Evolutionary conservation across 1,140 invertebrate species (phyloP).

Genomic region (Brachionus plicatilis): DNA sequence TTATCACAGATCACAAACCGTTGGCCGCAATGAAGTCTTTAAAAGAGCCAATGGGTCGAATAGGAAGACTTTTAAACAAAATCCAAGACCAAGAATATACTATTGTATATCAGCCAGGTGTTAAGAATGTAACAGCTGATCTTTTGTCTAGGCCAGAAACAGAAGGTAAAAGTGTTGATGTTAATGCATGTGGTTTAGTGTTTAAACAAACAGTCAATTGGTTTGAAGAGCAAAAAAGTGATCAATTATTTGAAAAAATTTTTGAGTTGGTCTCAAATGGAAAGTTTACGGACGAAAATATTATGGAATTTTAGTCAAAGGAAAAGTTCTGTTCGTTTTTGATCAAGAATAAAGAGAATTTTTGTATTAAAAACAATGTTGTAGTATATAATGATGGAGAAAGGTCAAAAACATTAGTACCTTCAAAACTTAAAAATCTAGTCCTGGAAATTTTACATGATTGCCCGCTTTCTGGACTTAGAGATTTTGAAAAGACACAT

Average conservation of each 20-base stretch:
- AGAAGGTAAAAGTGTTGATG: neutral
- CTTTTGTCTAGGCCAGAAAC: neutral
- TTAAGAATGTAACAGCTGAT: constrained; percentile 38
- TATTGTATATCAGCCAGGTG: constrained; percentile 36
- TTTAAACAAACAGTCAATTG: neutral
- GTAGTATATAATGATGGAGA: neutral
- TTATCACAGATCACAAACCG: constrained; percentile 50
- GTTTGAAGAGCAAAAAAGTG: neutral
- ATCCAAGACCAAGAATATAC: constrained; percentile 31
- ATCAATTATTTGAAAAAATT: neutral
- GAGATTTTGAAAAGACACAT: constrained; percentile 2
- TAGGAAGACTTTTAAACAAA: neutral
- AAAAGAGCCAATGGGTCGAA: constrained; percentile 41
- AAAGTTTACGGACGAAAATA: neutral
- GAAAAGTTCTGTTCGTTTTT: neutral
- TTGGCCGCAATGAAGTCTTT: constrained; percentile 48
- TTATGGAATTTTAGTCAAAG: neutral
- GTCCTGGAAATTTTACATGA: constrained; percentile 2
- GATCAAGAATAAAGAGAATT: no score
- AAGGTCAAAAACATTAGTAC: neutral
- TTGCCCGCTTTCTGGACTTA: neutral
- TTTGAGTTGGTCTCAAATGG: neutral
- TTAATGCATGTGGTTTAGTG: neutral
- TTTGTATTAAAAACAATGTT: neutral
- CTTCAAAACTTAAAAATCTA: neutral